Conservation (phyloP, 2,888 invertebrate genomes). For the Aphelenchoides bicaudatus region DNA sequence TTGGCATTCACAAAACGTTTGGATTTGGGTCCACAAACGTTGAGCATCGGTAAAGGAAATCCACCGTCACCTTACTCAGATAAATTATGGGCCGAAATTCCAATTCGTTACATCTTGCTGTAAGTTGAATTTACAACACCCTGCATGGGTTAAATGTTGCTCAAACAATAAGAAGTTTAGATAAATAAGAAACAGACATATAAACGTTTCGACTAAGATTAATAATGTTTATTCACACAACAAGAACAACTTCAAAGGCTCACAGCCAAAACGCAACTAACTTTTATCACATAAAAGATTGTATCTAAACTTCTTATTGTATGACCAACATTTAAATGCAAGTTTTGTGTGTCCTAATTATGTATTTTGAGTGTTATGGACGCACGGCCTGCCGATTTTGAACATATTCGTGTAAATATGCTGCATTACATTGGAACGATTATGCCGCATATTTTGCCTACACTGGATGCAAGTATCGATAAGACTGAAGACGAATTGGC, state of each 20-base stretch:
- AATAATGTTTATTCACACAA: no score
- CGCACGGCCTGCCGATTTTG: conserved; percentile 26
- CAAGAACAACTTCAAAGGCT: no score
- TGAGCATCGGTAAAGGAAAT: not conserved
- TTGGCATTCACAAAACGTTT: conserved; percentile 28
- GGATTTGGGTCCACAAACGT: conserved; percentile 20
- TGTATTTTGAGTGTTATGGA: conserved; percentile 32
- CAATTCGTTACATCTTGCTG: conserved; percentile 31
- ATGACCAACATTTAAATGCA: no score
- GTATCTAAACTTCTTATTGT: no score
- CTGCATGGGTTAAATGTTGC: not conserved
- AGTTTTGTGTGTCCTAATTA: no score
- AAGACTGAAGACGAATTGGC: conserved; percentile 20
- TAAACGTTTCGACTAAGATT: no score
- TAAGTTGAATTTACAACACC: no score
- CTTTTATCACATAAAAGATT: no score
- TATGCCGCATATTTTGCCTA: conserved; percentile 33
- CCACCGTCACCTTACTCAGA: conserved; percentile 29
- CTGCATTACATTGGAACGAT: conserved; percentile 14
- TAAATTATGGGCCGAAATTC: conserved; percentile 35
- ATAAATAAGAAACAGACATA: conserved; percentile 12
- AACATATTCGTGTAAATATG: conserved; percentile 26
- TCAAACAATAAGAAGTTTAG: no score
- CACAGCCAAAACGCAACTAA: no score
- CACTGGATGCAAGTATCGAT: conserved; percentile 22